Conservation (phyloP, 2,888 invertebrate genomes). For the Tetheella fluctuosa region DNA sequence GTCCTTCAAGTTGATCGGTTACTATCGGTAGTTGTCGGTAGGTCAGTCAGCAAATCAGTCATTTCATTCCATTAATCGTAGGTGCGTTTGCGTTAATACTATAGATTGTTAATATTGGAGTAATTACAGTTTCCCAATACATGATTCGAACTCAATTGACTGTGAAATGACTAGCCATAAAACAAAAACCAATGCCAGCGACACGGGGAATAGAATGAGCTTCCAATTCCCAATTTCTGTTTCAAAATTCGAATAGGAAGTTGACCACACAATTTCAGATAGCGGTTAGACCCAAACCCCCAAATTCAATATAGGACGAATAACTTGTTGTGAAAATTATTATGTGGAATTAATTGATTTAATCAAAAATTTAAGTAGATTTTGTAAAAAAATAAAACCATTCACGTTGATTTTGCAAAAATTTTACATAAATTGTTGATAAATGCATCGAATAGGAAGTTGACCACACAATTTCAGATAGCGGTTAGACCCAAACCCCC, state of each 20-base stretch:
- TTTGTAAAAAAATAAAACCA: no score
- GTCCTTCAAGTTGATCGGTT: background rate
- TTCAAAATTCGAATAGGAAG: slow-evolving; percentile 40
- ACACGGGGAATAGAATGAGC: slow-evolving; percentile 31
- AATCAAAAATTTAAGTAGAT: no score
- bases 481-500: slow-evolving; percentile 18
- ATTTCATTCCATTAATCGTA: background rate
- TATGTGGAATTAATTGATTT: background rate
- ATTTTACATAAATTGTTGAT: no score
- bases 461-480: slow-evolving; percentile 32
- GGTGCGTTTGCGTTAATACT: background rate
- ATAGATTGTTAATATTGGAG: slow-evolving; percentile 25
- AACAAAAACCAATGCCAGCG: slow-evolving; percentile 43
- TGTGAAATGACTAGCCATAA: slow-evolving; percentile 57
- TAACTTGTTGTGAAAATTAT: background rate
- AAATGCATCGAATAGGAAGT: slow-evolving; percentile 37
- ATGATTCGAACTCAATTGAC: slow-evolving; percentile 55
- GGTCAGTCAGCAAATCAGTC: background rate
- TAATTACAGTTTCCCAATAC: slow-evolving; percentile 40
- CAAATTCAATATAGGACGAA: background rate
- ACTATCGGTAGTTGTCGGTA: background rate
- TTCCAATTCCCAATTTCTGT: slow-evolving; percentile 52
- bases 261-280: slow-evolving; percentile 33
- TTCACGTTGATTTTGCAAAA: no score
- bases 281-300: slow-evolving; percentile 19